Percentiles rank a stretch among this genome's conserved stretches.
Conservation (phyloP, 2,888 invertebrate genomes). For the Operophtera brumata region DNA sequence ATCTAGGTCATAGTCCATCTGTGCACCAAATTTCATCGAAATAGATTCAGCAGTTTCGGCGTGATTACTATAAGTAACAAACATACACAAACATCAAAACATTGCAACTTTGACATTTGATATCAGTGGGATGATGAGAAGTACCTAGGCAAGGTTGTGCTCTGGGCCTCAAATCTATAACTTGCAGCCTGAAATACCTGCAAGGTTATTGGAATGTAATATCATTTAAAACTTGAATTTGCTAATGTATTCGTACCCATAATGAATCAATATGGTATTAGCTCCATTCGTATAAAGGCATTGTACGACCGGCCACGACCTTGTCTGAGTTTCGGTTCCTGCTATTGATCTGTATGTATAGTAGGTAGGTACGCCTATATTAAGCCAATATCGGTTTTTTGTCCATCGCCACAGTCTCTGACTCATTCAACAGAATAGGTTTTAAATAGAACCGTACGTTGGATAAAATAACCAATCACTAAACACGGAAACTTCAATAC, state of each 20-base stretch:
- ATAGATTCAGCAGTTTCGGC: no score
- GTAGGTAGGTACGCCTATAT: constrained; percentile 34
- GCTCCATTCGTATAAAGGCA: constrained; percentile 55
- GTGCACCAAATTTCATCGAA: no score
- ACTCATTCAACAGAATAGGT: constrained; percentile 57
- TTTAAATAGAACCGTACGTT: constrained; percentile 57
- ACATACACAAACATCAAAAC: no score
- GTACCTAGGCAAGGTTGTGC: not conserved
- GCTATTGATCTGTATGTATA: constrained; percentile 35
- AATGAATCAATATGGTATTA: constrained; percentile 39
- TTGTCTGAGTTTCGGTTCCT: constrained; percentile 63
- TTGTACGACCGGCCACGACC: constrained; percentile 69
- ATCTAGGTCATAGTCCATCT: no score
- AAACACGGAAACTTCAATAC: constrained; percentile 44
- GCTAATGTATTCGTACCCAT: constrained; percentile 32
- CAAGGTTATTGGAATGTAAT: constrained; percentile 3
- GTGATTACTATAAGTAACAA: no score
- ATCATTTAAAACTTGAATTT: constrained; percentile 6
- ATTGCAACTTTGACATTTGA: no score
- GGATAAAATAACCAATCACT: constrained; percentile 49
- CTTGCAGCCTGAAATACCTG: not conserved
- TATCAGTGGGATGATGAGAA: no score
- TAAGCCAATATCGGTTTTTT: constrained; percentile 56
- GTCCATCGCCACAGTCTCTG: constrained; percentile 52
- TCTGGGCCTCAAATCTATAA: not conserved